phyloP scores from a whole-genome alignment of 2,888 invertebrate species.

The Acanthococcus lagerstroemiae region DNA sequence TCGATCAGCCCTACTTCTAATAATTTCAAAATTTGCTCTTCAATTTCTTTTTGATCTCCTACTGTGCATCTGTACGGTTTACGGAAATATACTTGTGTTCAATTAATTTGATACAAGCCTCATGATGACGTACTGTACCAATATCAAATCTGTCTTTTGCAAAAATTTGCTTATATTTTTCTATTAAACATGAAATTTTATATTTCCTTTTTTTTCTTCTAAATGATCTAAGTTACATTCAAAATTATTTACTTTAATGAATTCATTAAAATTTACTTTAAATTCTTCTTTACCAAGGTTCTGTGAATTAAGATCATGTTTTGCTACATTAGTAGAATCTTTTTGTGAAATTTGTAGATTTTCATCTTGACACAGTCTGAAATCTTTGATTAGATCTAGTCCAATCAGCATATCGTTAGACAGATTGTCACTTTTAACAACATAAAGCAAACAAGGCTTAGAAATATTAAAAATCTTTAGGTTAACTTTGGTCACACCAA shows the following conservation, averaged over 20 bases:
- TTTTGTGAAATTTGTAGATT: conserved; percentile 35
- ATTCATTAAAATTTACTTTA: not conserved
- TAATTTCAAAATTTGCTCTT: conserved; percentile 14
- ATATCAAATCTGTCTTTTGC: conserved; percentile 13
- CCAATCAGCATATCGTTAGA: conserved; percentile 36
- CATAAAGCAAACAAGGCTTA: not conserved
- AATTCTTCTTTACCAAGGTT: not conserved
- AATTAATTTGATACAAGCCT: not conserved
- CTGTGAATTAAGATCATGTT: not conserved
- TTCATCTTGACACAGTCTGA: conserved; percentile 36
- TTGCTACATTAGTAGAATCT: not conserved
- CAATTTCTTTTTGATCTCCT: conserved; percentile 18
- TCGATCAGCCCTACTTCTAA: conserved; percentile 9
- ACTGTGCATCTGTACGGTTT: conserved; percentile 22
- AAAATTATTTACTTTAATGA: no score
- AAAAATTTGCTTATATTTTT: not conserved
- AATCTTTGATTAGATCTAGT: conserved; percentile 36
- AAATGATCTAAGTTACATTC: not conserved
- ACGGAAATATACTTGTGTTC: not conserved
- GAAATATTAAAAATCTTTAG: conserved; percentile 13
- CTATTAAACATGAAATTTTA: not conserved
- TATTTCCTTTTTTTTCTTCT: not conserved
- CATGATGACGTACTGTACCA: not conserved
- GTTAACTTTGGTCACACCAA: not conserved
- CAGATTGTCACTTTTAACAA: conserved; percentile 7